Percentiles rank a stretch among this genome's conserved stretches.
These are phyloP conservation scores for Aurelia coerulea DNA, from an alignment of 30 jellyfish, hydroid and myxozoan species.

Conservation along the genomic window DNA sequence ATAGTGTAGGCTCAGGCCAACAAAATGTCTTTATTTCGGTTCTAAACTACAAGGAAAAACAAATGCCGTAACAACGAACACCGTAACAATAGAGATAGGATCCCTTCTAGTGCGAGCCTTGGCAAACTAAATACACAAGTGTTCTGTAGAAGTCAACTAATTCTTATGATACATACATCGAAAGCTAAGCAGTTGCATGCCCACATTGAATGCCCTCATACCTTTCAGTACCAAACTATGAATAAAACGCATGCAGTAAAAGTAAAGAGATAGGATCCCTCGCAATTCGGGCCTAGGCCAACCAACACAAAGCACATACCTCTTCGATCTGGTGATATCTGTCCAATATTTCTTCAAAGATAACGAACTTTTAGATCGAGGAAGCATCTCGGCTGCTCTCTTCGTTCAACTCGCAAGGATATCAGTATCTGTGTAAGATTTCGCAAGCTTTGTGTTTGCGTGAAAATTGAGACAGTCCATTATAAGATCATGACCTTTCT, in stretches of 20 bases:
- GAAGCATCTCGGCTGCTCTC: constrained; percentile 10
- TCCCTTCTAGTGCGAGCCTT: no score
- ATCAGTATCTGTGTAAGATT: not conserved
- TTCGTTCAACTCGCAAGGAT: not conserved
- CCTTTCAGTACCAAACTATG: not conserved
- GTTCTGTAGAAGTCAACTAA: no score
- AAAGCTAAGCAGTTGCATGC: not conserved
- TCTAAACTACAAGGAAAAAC: no score
- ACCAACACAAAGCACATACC: constrained; percentile 18
- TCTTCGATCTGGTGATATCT: constrained; percentile 28
- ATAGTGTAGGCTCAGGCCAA: no score
- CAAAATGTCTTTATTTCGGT: no score
- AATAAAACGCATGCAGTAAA: not conserved
- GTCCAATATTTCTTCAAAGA: constrained; percentile 36
- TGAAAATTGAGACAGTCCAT: not conserved
- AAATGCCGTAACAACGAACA: no score
- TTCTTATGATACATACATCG: not conserved
- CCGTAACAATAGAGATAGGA: no score
- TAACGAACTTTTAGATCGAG: constrained; percentile 38
- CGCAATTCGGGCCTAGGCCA: no score
- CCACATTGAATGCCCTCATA: not conserved
- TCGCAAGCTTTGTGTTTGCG: constrained; percentile 1
- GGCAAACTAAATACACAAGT: no score
- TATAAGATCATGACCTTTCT: not conserved
- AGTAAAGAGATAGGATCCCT: no score